phyloP scores from a whole-genome alignment of 2,888 invertebrate species.

The Lacanobia oleracea region DNA sequence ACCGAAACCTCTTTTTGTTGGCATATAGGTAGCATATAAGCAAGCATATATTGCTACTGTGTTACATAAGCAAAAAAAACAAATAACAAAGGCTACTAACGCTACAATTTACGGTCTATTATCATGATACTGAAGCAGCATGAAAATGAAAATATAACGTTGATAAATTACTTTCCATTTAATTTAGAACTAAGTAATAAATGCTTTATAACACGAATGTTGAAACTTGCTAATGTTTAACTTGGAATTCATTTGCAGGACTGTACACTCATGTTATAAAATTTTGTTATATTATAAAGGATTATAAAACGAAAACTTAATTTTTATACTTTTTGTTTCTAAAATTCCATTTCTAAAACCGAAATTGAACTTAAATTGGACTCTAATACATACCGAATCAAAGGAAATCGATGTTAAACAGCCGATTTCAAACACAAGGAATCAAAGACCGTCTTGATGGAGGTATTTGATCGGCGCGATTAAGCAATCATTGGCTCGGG shows the following conservation, averaged over 20 bases:
- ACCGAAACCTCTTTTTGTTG: conserved; percentile 54
- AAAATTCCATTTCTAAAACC: conserved; percentile 10
- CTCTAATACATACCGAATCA: conserved; percentile 11
- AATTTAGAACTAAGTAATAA: conserved; percentile 16
- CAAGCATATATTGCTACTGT: conserved; percentile 20
- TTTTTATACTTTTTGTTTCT: neutral
- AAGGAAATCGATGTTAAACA: conserved; percentile 36
- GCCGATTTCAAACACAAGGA: conserved; percentile 36
- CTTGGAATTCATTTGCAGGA: conserved; percentile 9
- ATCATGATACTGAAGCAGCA: conserved; percentile 33
- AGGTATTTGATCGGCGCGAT: conserved; percentile 52
- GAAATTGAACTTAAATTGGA: conserved; percentile 12
- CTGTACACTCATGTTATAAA: too few species aligned
- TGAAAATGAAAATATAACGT: conserved; percentile 31
- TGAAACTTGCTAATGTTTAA: conserved; percentile 4
- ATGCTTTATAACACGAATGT: neutral
- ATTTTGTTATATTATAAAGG: neutral
- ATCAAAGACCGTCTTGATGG: conserved; percentile 48
- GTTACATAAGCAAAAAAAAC: conserved; percentile 21
- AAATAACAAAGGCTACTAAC: conserved; percentile 26
- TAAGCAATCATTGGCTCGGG: conserved; percentile 50
- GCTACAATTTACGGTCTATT: conserved; percentile 35
- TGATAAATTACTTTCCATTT: conserved; percentile 33
- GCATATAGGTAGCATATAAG: conserved; percentile 31
- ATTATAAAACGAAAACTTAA: neutral